phyloP scores from a whole-genome alignment of 2,797 vertebrate species.

The Mus spretus region DNA sequence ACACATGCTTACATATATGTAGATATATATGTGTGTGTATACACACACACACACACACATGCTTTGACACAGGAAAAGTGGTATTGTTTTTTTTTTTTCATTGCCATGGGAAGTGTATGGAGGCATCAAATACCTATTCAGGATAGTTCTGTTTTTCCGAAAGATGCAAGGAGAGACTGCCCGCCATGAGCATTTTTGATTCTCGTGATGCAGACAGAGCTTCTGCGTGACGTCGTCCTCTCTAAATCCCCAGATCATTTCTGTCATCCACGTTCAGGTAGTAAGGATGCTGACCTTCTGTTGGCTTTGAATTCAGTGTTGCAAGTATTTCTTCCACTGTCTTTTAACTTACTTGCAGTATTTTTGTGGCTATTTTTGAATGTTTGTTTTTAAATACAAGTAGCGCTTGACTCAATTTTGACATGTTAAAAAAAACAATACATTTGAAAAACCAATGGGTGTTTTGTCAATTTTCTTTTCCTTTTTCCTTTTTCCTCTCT shows the following conservation, averaged over 20 bases:
- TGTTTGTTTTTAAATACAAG: constrained; percentile 5
- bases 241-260: constrained; percentile 27
- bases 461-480: background rate
- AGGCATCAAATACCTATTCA: constrained; percentile 23
- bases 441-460: background rate
- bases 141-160: constrained; percentile 41
- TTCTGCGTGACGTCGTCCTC: constrained; percentile 8
- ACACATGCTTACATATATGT: background rate
- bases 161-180: background rate
- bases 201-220: background rate
- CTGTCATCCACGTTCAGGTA: constrained; percentile 5
- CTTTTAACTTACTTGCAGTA: constrained; percentile 17
- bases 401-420: constrained; percentile 43
- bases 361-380: constrained; percentile 26
- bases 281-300: background rate
- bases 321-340: constrained; percentile 1
- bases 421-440: constrained; percentile 7
- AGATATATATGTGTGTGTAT: background rate
- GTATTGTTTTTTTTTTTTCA: constrained; percentile 43
- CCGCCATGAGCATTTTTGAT: constrained; percentile 9
- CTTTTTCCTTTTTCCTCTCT: no score
- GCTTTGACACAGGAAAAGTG: background rate
- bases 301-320: background rate
- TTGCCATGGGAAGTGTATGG: background rate
- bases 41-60: no score